Conservation (phyloP, 2,113 vertebrate genomes). For the Pomatorhinus ruficollis region DNA sequence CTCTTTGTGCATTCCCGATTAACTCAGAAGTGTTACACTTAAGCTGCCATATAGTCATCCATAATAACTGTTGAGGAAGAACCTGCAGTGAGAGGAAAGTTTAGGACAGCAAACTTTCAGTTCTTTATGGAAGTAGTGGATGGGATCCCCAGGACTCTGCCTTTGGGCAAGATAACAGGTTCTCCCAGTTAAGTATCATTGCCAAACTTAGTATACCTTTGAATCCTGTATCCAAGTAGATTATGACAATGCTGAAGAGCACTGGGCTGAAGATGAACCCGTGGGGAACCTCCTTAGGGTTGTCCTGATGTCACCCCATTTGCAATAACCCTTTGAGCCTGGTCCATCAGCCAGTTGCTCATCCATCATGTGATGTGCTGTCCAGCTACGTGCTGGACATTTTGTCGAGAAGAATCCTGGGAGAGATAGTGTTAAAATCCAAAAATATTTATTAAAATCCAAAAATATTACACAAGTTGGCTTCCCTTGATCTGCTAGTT, state of each 20-base stretch:
- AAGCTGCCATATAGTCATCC: background rate
- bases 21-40: background rate
- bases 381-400: background rate
- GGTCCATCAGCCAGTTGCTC: background rate
- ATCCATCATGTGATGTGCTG: background rate
- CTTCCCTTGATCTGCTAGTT: background rate
- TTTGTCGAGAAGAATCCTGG: background rate
- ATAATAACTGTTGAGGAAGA: background rate
- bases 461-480: background rate
- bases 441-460: background rate
- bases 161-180: background rate
- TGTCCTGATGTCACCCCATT: background rate
- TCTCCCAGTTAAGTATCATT: background rate
- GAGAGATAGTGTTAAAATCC: background rate
- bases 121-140: background rate
- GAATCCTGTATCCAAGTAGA: accelerated
- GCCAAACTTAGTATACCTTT: accelerated
- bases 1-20: background rate
- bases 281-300: background rate
- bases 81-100: background rate
- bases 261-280: background rate
- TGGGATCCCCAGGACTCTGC: background rate
- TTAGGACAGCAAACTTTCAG: background rate
- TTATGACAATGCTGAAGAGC: background rate
- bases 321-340: background rate